These are phyloP conservation scores for Pristiophorus japonicus DNA, from an alignment of 2,113 vertebrate genomes.

Conservation along the genomic window DNA sequence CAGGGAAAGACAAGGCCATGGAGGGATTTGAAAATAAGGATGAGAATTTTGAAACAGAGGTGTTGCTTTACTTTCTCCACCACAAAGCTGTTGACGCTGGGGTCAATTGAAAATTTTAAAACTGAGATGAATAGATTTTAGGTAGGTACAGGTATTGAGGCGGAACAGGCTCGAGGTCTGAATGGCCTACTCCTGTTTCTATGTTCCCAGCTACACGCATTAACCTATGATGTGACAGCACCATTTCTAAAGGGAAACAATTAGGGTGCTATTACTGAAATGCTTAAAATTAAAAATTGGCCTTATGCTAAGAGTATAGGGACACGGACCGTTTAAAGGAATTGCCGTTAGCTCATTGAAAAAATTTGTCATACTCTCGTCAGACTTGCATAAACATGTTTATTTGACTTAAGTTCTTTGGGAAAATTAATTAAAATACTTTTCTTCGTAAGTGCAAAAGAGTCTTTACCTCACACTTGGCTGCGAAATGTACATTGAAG, in stretches of 20 bases:
- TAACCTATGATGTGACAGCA: neutral
- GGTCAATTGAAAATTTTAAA: neutral
- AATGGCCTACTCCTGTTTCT: neutral
- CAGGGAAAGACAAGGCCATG: no score
- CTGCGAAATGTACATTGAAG: neutral
- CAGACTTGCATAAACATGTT: slow-evolving; percentile 1
- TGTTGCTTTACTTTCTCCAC: no score
- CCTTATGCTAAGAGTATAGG: neutral
- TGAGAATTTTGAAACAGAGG: no score
- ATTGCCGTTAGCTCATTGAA: neutral
- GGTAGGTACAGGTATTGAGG: neutral
- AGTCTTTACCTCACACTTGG: slow-evolving; percentile 19
- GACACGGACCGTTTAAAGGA: neutral
- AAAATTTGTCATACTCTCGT: neutral
- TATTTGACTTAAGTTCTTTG: slow-evolving; percentile 2
- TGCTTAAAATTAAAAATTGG: neutral
- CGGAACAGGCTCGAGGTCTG: neutral
- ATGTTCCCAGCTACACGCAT: neutral
- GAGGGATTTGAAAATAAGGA: no score
- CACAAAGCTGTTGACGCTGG: neutral
- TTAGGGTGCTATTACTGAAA: neutral
- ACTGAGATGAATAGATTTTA: neutral
- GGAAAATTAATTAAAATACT: neutral
- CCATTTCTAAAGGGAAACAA: neutral
- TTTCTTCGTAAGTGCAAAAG: neutral